These are phyloP conservation scores for Pollachius pollachius DNA, from an alignment of 2,113 vertebrate species.

Conservation along the genomic window DNA sequence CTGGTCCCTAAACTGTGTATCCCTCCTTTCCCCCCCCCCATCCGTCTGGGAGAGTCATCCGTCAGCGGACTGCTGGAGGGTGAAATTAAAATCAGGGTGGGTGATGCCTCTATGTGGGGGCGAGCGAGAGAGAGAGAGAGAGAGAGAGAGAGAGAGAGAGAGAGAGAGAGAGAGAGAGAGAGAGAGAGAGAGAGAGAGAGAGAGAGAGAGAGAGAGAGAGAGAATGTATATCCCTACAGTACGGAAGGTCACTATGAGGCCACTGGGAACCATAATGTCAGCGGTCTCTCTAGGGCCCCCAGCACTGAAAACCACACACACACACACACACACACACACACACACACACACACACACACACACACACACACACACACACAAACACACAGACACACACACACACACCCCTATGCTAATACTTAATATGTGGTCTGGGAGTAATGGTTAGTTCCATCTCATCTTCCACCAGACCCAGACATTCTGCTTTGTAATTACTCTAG, in stretches of 20 bases:
- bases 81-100: conserved; percentile 86
- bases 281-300: conserved; percentile 50
- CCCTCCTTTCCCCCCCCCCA: conserved; percentile 33
- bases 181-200: conserved; percentile 11
- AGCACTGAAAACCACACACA: conserved; percentile 36
- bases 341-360: not conserved
- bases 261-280: conserved; percentile 63
- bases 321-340: conserved; percentile 15
- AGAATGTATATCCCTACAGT: conserved; percentile 28
- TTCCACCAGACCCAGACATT: conserved; percentile 1
- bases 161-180: not conserved
- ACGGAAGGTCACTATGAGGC: conserved; percentile 57
- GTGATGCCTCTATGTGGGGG: conserved; percentile 23
- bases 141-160: conserved; percentile 1
- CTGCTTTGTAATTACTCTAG: not conserved
- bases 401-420: not conserved
- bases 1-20: conserved; percentile 10
- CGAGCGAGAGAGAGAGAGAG: not conserved
- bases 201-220: conserved; percentile 23
- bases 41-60: conserved; percentile 76
- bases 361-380: too few relatives aligned
- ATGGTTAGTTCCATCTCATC: not conserved
- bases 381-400: not conserved
- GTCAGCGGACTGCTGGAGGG: conserved; percentile 80
- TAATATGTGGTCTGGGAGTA: not conserved